Evolutionary conservation across 2,113 vertebrate species (phyloP).

Genomic region (Chitala chitala): DNA sequence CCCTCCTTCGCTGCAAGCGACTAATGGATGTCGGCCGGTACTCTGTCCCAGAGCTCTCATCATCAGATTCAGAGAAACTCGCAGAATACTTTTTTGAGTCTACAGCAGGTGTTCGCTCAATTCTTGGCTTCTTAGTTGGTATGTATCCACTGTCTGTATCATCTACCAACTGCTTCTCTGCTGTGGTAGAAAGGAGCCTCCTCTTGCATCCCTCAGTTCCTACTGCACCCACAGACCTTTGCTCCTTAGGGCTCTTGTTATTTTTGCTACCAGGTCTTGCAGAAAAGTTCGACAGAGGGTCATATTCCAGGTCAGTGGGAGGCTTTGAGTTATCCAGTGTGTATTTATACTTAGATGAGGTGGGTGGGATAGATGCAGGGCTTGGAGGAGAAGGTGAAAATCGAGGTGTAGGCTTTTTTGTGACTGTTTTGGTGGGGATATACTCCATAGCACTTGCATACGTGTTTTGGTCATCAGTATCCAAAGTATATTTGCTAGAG

Average conservation of each 20-base stretch:
- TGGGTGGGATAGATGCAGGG: constrained; percentile 29
- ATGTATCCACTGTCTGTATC: constrained; percentile 54
- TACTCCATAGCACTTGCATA: constrained; percentile 76
- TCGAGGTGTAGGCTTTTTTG: constrained; percentile 49
- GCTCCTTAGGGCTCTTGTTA: constrained; percentile 54
- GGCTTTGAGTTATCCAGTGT: constrained; percentile 84
- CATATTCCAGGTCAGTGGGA: constrained; percentile 88
- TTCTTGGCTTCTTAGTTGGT: constrained; percentile 64
- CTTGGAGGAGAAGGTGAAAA: constrained; percentile 28
- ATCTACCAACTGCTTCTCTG: constrained; percentile 30
- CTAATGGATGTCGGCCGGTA: constrained; percentile 48
- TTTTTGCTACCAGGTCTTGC: constrained; percentile 72
- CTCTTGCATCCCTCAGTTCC: constrained; percentile 33
- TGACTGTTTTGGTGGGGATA: constrained; percentile 64
- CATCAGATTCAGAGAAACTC: constrained; percentile 81
- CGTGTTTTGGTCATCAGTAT: constrained; percentile 49
- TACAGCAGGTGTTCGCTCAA: constrained; percentile 22
- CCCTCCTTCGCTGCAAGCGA: constrained; percentile 50
- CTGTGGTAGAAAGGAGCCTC: constrained; percentile 44
- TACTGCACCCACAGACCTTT: constrained; percentile 25
- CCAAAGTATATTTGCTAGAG: constrained; percentile 83
- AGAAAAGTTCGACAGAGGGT: constrained; percentile 88
- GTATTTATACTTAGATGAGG: constrained; percentile 73
- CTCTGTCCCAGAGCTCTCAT: constrained; percentile 61
- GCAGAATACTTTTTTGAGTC: constrained; percentile 55